A percentile compares a stretch with the other conserved stretches of the same genome.
These are phyloP conservation scores for Daboia siamensis DNA, from an alignment of 2,113 vertebrate species.

Conservation along the genomic window DNA sequence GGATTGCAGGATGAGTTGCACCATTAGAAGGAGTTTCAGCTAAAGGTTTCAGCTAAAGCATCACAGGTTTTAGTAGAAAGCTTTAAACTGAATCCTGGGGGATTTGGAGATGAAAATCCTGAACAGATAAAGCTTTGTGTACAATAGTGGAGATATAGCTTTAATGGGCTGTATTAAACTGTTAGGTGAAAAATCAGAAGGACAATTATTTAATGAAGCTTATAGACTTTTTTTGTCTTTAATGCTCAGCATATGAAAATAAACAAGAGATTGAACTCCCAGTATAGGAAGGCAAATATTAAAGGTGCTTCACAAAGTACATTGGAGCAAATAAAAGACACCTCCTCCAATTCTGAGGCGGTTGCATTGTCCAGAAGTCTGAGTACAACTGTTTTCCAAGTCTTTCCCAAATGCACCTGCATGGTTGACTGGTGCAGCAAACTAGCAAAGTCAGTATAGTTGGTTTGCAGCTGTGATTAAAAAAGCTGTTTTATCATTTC, in stretches of 20 bases:
- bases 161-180: not conserved
- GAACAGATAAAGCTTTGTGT: not conserved
- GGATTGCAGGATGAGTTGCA: not conserved
- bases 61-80: not conserved
- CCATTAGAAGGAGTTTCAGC: not conserved
- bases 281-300: not conserved
- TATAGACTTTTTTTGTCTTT: not conserved
- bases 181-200: not conserved
- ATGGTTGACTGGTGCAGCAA: not conserved
- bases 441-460: not conserved
- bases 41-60: not conserved
- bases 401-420: not conserved
- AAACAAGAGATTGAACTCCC: not conserved
- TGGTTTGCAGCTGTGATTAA: not conserved
- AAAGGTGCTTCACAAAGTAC: not conserved
- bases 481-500: not conserved
- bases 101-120: not conserved
- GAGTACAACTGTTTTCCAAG: not conserved
- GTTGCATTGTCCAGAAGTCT: not conserved
- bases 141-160: not conserved
- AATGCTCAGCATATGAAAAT: not conserved
- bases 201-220: not conserved
- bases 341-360: not conserved
- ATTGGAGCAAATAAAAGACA: not conserved
- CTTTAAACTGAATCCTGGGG: not conserved